Conservation (phyloP, 2,113 vertebrate species). For the Perca fluviatilis region DNA sequence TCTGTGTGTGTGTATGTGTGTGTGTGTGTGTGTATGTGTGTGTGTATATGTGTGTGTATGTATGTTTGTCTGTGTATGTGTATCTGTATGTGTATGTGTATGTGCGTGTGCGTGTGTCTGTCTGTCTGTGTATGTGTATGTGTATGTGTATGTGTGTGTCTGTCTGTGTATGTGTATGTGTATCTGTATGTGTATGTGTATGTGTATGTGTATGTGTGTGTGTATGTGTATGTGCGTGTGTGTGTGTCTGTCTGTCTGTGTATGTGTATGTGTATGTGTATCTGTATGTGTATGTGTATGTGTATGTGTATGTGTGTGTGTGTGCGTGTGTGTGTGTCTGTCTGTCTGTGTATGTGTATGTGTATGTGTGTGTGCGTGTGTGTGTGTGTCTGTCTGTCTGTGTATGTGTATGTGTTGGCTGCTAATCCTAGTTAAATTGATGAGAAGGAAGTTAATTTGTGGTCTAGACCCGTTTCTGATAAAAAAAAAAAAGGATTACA, state of each 20-base stretch:
- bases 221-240: constrained; percentile 6
- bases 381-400: constrained; percentile 5
- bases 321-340: neutral
- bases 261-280: too few species aligned
- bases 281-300: neutral
- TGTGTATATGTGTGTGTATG: neutral
- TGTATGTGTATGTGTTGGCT: too few species aligned
- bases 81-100: neutral
- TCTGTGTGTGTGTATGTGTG: too few species aligned
- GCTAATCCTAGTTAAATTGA: too few species aligned
- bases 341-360: constrained; percentile 5
- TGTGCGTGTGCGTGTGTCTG: neutral
- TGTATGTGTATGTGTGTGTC: constrained; percentile 24
- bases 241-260: too few species aligned
- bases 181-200: too few species aligned
- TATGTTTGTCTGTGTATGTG: constrained; percentile 34
- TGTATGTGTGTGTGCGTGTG: constrained; percentile 21
- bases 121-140: constrained; percentile 5
- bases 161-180: constrained; percentile 16
- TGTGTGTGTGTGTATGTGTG: too few species aligned
- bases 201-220: constrained; percentile 18
- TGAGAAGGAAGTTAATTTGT: too few species aligned
- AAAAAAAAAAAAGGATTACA: too few species aligned
- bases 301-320: constrained; percentile 20
- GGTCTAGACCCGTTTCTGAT: too few species aligned